phyloP scores from a whole-genome alignment of 2,113 vertebrate genomes.

The Phaethon lepturus region DNA sequence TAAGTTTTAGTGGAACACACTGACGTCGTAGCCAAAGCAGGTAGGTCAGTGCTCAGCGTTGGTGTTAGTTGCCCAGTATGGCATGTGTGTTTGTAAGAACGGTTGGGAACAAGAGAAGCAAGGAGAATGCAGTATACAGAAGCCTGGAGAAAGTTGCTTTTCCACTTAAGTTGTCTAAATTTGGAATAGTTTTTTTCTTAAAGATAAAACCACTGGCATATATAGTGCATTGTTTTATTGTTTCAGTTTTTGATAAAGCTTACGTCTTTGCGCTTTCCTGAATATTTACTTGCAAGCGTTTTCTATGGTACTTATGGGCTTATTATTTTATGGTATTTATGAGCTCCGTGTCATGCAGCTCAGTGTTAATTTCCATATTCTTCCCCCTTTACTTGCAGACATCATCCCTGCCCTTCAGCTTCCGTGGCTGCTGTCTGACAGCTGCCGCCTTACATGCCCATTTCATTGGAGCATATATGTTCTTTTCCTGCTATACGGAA shows the following conservation, averaged over 20 bases:
- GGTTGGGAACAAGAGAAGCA: background rate
- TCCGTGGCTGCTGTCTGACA: background rate
- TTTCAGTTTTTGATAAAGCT: background rate
- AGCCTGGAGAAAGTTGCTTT: background rate
- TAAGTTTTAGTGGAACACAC: background rate
- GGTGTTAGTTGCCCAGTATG: background rate
- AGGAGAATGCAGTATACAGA: background rate
- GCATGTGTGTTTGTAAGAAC: background rate
- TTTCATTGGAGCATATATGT: background rate
- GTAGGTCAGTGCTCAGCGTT: fast-evolving
- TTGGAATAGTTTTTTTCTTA: background rate
- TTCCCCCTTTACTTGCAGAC: background rate
- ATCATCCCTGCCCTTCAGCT: fast-evolving
- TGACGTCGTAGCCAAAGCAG: background rate
- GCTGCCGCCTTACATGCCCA: fast-evolving
- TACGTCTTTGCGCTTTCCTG: background rate
- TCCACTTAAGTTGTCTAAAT: background rate
- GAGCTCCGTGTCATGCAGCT: background rate
- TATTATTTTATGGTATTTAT: background rate
- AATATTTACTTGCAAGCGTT: background rate
- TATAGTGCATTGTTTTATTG: background rate
- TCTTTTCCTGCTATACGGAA: background rate
- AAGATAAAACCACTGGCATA: background rate
- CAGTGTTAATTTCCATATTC: background rate
- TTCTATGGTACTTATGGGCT: background rate